Conservation (phyloP, 2,797 vertebrate genomes). For the Cyclura pinguis region DNA sequence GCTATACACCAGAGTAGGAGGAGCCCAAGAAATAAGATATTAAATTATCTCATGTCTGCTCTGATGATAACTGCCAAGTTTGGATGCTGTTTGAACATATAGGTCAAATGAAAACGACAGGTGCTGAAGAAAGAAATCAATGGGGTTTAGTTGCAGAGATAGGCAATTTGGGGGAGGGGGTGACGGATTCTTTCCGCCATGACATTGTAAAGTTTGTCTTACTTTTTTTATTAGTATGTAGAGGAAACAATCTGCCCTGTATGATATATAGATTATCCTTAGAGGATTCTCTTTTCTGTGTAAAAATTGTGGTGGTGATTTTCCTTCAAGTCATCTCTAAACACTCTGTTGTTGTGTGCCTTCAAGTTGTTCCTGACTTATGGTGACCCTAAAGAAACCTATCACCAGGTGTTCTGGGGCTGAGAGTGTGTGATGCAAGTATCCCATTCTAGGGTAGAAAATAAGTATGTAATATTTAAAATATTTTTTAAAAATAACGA, state of each 20-base stretch:
- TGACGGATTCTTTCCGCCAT: background rate
- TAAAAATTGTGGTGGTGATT: background rate
- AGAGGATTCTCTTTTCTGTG: background rate
- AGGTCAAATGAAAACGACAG: slow-evolving; percentile 36
- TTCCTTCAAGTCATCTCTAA: no score
- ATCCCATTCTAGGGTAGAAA: no score
- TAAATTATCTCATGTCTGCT: slow-evolving; percentile 32
- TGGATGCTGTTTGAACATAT: slow-evolving; percentile 41
- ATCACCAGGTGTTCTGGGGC: no score
- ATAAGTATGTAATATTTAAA: no score
- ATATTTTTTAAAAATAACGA: no score
- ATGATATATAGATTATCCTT: background rate
- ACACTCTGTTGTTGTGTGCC: no score
- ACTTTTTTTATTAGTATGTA: background rate
- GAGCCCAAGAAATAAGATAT: slow-evolving; percentile 45
- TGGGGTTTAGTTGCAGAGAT: slow-evolving; percentile 32
- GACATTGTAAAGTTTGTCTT: background rate
- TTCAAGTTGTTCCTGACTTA: no score
- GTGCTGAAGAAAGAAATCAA: slow-evolving; percentile 16
- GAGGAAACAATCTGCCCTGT: no score
- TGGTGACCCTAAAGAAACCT: no score
- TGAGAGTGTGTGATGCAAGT: no score
- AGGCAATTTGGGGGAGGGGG: background rate
- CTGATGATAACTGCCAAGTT: slow-evolving; percentile 26
- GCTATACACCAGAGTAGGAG: slow-evolving; percentile 38